These are phyloP conservation scores for Psilopsiagon aymara DNA, from an alignment of 2,113 vertebrate species.

Conservation along the genomic window DNA sequence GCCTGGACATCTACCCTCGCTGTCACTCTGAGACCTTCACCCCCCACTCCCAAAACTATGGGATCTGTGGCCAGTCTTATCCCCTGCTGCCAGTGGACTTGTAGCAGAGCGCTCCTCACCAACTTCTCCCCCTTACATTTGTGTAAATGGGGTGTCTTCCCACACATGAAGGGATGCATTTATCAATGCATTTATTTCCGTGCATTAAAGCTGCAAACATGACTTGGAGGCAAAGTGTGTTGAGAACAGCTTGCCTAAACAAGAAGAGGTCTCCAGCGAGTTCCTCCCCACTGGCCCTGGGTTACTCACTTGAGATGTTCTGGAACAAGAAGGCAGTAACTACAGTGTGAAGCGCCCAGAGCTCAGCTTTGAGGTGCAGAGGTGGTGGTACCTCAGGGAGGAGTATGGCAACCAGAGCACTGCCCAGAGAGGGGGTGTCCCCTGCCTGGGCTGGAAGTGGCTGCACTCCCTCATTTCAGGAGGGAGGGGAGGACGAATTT, in stretches of 20 bases:
- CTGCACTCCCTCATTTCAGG: background rate
- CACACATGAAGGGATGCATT: fast-evolving
- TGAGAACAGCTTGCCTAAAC: background rate
- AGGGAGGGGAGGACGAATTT: fast-evolving
- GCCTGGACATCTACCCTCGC: background rate
- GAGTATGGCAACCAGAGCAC: background rate
- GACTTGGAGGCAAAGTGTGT: background rate
- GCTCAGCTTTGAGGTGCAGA: background rate
- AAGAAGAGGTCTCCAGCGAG: background rate
- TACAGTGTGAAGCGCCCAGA: background rate
- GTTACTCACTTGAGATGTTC: slow-evolving; percentile 31
- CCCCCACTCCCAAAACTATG: fast-evolving
- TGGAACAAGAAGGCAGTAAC: background rate
- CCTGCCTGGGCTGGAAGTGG: background rate
- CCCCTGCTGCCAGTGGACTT: fast-evolving
- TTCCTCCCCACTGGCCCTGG: background rate
- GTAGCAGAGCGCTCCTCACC: fast-evolving
- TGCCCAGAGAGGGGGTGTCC: background rate
- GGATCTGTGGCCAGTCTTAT: fast-evolving
- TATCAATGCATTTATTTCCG: background rate
- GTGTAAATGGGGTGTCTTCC: background rate
- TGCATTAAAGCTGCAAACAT: background rate
- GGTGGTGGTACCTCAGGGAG: background rate
- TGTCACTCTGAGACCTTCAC: background rate
- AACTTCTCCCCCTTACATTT: background rate